Conservation (phyloP, 2,797 vertebrate genomes). For the Melanotaenia maccullochi region DNA sequence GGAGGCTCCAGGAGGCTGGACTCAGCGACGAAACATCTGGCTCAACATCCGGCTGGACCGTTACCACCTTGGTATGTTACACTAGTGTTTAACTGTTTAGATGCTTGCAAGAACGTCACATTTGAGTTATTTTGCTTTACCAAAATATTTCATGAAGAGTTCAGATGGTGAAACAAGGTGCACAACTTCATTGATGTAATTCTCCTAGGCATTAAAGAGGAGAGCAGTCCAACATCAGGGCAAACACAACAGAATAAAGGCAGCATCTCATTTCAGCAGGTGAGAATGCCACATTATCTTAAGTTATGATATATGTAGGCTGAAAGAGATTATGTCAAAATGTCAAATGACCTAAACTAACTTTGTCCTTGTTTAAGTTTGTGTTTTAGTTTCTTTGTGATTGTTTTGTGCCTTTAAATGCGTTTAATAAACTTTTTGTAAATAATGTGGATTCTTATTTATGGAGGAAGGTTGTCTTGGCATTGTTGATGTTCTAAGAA, state of each 20-base stretch:
- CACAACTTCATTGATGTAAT: neutral
- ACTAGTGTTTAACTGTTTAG: neutral
- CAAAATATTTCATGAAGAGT: accelerated
- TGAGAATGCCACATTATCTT: neutral
- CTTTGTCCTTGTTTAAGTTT: too few species aligned
- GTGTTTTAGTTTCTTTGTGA: too few species aligned
- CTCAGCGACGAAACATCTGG: slow-evolving; percentile 90
- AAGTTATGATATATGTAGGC: neutral
- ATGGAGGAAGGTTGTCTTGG: neutral
- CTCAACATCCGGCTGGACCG: slow-evolving; percentile 83
- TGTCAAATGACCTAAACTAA: too few species aligned
- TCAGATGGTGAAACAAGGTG: accelerated
- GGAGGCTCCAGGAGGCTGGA: slow-evolving; percentile 89
- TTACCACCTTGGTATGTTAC: slow-evolving; percentile 53
- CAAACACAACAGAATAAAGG: neutral
- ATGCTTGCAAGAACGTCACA: neutral
- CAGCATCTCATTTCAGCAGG: slow-evolving; percentile 3
- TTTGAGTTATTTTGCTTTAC: accelerated
- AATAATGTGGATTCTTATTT: neutral
- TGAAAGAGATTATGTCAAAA: too few species aligned
- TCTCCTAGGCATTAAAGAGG: slow-evolving; percentile 21
- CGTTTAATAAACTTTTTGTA: too few species aligned
- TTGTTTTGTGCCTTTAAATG: neutral
- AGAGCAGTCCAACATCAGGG: neutral
- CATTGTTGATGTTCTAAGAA: neutral